Percentiles rank a stretch among this genome's conserved stretches.
Evolutionary conservation across 2,797 vertebrate species (phyloP).

Genomic region (Orientallactaga sibirica): DNA sequence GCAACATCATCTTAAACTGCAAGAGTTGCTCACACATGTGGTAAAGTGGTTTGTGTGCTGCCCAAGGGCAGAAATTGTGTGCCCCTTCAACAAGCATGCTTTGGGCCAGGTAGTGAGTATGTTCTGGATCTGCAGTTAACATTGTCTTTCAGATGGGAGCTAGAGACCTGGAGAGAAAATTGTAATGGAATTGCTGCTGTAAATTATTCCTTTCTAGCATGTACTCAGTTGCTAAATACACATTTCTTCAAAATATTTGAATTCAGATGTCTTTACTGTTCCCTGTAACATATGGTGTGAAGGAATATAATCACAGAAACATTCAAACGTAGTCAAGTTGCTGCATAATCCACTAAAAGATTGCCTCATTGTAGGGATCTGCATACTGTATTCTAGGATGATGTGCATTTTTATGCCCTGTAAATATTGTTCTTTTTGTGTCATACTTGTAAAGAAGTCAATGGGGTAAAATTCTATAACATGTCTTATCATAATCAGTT

Average conservation of each 20-base stretch:
- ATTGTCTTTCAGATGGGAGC: slow-evolving; percentile 90
- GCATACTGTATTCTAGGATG: slow-evolving; percentile 35
- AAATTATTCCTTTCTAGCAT: slow-evolving; percentile 97
- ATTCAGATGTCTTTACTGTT: slow-evolving; percentile 87
- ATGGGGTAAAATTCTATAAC: slow-evolving; percentile 38
- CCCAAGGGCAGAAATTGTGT: slow-evolving; percentile 85
- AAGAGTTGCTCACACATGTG: slow-evolving; percentile 82
- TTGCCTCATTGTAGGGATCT: slow-evolving; percentile 52
- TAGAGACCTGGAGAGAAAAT: slow-evolving; percentile 91
- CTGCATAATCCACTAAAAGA: slow-evolving; percentile 46
- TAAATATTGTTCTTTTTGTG: slow-evolving; percentile 69
- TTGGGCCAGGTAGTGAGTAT: slow-evolving; percentile 93
- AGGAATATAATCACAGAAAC: slow-evolving; percentile 58
- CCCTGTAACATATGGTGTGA: slow-evolving; percentile 67
- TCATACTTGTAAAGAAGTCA: slow-evolving; percentile 45
- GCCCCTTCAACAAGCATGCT: slow-evolving; percentile 86
- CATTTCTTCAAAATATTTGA: slow-evolving; percentile 92
- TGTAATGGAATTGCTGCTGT: slow-evolving; percentile 95
- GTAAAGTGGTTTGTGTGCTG: slow-evolving; percentile 87
- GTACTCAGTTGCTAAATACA: slow-evolving; percentile 93
- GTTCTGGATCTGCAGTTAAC: slow-evolving; percentile 91
- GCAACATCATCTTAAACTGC: slow-evolving; percentile 85
- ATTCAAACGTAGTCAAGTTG: slow-evolving; percentile 35
- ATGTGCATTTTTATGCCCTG: slow-evolving; percentile 62
- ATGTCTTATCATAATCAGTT: slow-evolving; percentile 25